These are phyloP conservation scores for Branchellion lobata DNA, from an alignment of 2,888 invertebrate genomes.

Conservation along the genomic window DNA sequence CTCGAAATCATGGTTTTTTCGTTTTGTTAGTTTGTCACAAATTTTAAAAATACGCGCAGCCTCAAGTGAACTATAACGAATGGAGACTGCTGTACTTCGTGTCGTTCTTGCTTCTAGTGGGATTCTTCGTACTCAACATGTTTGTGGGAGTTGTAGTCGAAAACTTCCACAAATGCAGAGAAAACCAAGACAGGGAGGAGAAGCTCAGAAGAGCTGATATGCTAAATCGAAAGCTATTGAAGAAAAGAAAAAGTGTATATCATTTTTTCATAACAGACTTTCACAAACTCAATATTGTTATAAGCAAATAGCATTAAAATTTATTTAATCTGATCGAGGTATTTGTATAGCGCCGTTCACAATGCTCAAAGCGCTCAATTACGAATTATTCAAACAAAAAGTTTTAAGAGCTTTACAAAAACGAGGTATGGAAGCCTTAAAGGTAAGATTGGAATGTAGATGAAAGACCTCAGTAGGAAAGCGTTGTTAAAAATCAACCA, in stretches of 20 bases:
- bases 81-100: conserved; percentile 98
- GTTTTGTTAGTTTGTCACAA: too few species aligned
- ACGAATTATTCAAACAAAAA: too few species aligned
- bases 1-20: too few species aligned
- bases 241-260: conserved; percentile 81
- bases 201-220: conserved; percentile 88
- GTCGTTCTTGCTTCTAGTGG: conserved; percentile 94
- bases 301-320: too few species aligned
- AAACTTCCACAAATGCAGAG: conserved; percentile 97
- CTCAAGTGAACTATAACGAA: conserved; percentile 94
- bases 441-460: too few species aligned
- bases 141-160: conserved; percentile 99
- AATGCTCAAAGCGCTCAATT: too few species aligned
- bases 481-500: background rate
- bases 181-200: conserved; percentile 97
- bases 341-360: too few species aligned
- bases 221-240: conserved; percentile 88
- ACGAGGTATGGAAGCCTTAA: too few species aligned
- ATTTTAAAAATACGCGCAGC: too few species aligned
- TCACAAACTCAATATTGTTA: too few species aligned
- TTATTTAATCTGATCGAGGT: too few species aligned
- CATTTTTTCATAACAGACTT: background rate
- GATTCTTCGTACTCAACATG: conserved; percentile 99
- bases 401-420: too few species aligned
- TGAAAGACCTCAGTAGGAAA: background rate